Base-by-base conservation (phyloP, 92 coral and sea anemone species). In the Chrysogorgia sp. region DNA sequence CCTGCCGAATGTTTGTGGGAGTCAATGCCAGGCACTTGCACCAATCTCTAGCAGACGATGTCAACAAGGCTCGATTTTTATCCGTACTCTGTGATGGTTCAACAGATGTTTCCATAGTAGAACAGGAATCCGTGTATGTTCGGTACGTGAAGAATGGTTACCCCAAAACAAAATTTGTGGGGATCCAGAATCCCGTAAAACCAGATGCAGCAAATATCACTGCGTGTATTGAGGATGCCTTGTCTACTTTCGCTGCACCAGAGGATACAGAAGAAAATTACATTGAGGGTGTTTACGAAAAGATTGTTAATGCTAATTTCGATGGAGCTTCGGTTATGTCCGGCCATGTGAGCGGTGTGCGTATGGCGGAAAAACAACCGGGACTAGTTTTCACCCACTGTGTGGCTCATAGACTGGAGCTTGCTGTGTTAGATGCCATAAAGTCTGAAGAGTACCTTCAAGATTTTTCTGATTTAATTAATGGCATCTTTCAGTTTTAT, bases 371-470 rank as follows among this genome's bases (percentile, higher is more conserved):
- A 58, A 58, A 58, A 32, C 64, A 58, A 26, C 64, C 64, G 14
- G 64, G 64, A 21, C 28, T 58, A 28, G 64, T 58, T 20, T 58
- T 85, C 72, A 81, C 58, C 29, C 86, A 85, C 72, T 85, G 89
- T 74, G 82, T 80, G 1, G 86, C 89, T 23, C 86, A 85, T 77
- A 81, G 69, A 12, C 41, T 85, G 24, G 82, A 85, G 63, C 47
- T 85, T 60, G 89, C 86, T 37, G 85, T 85, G 34, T 48, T 80
- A 21, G 88, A 85, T 71, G 77, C 85, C 20, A 50, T 85, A 20
- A 85, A 80, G 35, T 31, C 20, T 23, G 37, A 35, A 3, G 68
- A 79, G 22, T 60, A 71, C 53, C 67, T 71, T 13, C n/a, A 28
- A 34, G 28, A n/a, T 21, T 77, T 85, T 69, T 58, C 58, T 34